Evolutionary conservation across 2,797 vertebrate species (phyloP).

Genomic region (Alca torda): DNA sequence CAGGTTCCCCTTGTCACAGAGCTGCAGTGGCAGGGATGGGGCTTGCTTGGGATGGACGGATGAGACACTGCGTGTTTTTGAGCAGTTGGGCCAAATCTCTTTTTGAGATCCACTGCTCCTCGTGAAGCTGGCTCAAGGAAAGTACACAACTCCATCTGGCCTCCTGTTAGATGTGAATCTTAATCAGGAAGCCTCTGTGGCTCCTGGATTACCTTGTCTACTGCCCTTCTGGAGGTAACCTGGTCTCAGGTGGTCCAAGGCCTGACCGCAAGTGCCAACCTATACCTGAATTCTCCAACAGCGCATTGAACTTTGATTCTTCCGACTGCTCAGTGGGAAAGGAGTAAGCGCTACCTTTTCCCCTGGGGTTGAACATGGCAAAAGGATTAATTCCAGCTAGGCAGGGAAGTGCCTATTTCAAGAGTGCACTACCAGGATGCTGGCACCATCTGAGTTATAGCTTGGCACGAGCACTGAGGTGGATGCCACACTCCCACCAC

Average conservation of each 20-base stretch:
- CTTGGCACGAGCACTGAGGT: background rate
- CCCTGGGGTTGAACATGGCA: background rate
- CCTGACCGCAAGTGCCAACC: background rate
- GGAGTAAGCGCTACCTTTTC: background rate
- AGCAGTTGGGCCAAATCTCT: background rate
- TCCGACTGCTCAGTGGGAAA: background rate
- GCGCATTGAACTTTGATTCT: background rate
- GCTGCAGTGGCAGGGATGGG: rapidly evolving
- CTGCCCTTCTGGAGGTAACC: background rate
- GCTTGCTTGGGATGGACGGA: background rate
- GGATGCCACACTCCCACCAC: background rate
- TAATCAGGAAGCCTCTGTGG: background rate
- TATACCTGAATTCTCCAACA: background rate
- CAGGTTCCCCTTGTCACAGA: background rate
- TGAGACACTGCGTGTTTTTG: background rate
- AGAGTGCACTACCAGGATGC: rapidly evolving
- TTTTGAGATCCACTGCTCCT: background rate
- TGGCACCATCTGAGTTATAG: background rate
- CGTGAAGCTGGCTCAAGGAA: background rate
- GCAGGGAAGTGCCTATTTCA: background rate
- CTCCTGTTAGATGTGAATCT: background rate
- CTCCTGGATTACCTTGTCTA: background rate
- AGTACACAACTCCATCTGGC: background rate
- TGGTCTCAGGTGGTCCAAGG: background rate
- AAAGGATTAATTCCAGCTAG: background rate